Evolutionary conservation across 2,888 invertebrate genomes (phyloP).

Genomic region (Parelbella ahira): DNA sequence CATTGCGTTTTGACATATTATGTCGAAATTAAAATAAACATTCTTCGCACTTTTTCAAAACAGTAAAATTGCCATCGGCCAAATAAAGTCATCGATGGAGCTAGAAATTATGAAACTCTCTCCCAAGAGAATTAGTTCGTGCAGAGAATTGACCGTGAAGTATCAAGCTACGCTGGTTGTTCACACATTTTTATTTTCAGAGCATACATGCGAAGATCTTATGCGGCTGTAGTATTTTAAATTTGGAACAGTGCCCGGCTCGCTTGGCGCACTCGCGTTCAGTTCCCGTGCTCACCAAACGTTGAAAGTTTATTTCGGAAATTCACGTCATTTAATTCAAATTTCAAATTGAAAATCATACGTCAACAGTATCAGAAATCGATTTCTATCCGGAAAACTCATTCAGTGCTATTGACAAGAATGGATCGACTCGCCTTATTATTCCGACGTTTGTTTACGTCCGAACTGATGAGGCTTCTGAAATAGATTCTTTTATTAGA

Average conservation of each 20-base stretch:
- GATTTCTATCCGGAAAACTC: constrained; percentile 1
- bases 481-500: constrained; percentile 78
- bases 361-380: constrained; percentile 10
- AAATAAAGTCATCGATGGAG: neutral
- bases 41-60: no score
- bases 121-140: neutral
- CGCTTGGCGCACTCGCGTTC: constrained; percentile 53
- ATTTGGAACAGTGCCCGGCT: constrained; percentile 72
- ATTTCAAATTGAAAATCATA: constrained; percentile 31
- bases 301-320: constrained; percentile 49
- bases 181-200: constrained; percentile 33
- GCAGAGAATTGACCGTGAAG: neutral
- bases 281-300: constrained; percentile 53
- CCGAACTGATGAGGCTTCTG: constrained; percentile 42
- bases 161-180: constrained; percentile 8
- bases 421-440: constrained; percentile 41
- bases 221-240: constrained; percentile 60
- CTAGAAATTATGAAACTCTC: constrained; percentile 1
- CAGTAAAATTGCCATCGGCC: neutral
- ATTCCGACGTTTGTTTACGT: constrained; percentile 55
- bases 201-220: constrained; percentile 46
- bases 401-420: constrained; percentile 33
- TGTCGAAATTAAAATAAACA: no score
- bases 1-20: no score
- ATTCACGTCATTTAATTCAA: constrained; percentile 35